Percentiles rank a stretch among this genome's conserved stretches.
These are phyloP conservation scores for Lepidurus arcticus DNA, from an alignment of 1,140 invertebrate genomes.

Conservation along the genomic window DNA sequence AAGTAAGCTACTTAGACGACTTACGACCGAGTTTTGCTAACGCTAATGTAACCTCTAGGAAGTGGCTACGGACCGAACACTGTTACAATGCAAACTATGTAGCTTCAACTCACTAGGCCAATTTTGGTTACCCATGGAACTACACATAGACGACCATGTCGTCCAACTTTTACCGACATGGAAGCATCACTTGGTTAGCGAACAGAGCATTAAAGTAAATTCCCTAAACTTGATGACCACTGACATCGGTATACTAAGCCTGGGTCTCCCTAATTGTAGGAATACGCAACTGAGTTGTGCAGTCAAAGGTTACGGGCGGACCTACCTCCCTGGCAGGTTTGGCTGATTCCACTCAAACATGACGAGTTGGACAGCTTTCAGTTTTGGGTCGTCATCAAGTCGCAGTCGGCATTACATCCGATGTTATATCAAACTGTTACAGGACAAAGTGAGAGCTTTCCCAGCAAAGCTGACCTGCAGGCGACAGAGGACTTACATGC, in stretches of 20 bases:
- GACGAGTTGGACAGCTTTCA: slow-evolving; percentile 19
- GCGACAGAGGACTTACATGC: neutral
- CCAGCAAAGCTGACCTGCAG: neutral
- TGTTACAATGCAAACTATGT: neutral
- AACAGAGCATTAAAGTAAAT: slow-evolving; percentile 23
- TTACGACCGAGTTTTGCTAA: neutral
- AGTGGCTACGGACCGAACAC: neutral
- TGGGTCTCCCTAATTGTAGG: neutral
- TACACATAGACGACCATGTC: neutral
- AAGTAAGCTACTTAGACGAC: neutral
- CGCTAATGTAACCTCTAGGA: neutral
- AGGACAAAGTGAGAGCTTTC: neutral
- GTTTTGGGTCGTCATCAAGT: slow-evolving; percentile 15
- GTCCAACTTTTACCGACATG: slow-evolving; percentile 22
- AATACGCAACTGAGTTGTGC: slow-evolving; percentile 25
- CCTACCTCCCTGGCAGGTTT: neutral
- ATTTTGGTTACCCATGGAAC: neutral
- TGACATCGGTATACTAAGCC: neutral
- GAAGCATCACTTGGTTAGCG: slow-evolving; percentile 26
- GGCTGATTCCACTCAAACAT: neutral
- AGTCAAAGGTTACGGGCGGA: neutral
- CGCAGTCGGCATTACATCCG: neutral
- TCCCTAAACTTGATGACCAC: neutral
- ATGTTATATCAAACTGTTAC: neutral
- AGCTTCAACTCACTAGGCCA: neutral